Evolutionary conservation across 2,888 invertebrate genomes (phyloP), one percentile per base, ranked within the genome.

Genomic region (Machimus atricapillus): DNA sequence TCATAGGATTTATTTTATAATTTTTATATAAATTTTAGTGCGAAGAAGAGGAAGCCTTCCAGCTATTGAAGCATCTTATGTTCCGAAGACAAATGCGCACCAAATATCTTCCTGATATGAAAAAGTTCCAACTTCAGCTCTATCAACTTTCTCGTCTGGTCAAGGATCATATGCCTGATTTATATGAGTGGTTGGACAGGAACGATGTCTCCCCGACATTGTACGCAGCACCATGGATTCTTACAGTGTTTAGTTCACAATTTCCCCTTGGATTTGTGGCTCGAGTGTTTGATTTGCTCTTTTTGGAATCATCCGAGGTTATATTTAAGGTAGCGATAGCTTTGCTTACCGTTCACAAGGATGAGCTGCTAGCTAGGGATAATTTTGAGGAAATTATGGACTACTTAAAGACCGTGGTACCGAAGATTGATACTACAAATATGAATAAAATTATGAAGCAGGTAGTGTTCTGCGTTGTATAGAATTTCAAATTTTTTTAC

Each of bases 221-320:
- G 6, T 99, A 98, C 92, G 98, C 98, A 0, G 98, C 99, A 0
- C 98, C 99, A 0, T 99, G 99, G 99, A 96, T 99, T 91, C 94
- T 99, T 3, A 99, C 99, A 0, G 93, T 98, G 52, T 99, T 99
- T 93, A 98, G 99, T 73, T 98, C 98, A 85, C 98, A 98, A 93
- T 99, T 99, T 92, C 98, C 98, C 0, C 93, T 99, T 27, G 98
- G 98, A 1, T 98, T 99, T 93, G 98, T 98, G 27, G 97, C 98
- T 0, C 94, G 98, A 89, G 97, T 98, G 0, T 98, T 98, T 90
- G 98, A 99, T 94, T 93, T 98, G 86, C 94, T 99, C 87, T 98
- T 98, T 93, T 94, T 98, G 86, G 97, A 98, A 89, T 98, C 98
- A 0, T 94, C 97, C 0, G 98, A 98, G 91, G 96, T 98, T 1